Evolutionary conservation across 2,113 vertebrate genomes (phyloP).

Genomic region (Arenaria interpres): DNA sequence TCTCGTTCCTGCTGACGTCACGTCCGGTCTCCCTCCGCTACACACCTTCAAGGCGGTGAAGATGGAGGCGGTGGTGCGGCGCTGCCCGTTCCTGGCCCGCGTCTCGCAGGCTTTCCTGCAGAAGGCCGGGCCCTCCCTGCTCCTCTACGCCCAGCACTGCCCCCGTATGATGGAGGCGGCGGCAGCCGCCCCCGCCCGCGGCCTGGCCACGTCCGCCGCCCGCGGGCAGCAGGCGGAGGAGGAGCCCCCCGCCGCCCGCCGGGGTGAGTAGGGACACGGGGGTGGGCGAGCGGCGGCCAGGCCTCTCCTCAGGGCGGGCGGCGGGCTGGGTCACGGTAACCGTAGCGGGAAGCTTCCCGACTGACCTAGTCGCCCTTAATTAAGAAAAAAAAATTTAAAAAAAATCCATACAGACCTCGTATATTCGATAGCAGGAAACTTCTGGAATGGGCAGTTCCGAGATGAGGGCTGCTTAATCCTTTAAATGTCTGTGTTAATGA

Average conservation of each 20-base stretch:
- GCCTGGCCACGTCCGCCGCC: slow-evolving; percentile 81
- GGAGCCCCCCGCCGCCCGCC: slow-evolving; percentile 59
- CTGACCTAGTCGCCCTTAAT: rapidly evolving
- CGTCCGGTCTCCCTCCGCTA: neutral
- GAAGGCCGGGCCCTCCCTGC: slow-evolving; percentile 88
- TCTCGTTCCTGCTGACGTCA: neutral
- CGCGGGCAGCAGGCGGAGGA: slow-evolving; percentile 79
- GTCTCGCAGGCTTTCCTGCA: slow-evolving; percentile 92
- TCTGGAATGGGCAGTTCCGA: neutral
- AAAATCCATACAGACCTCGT: rapidly evolving
- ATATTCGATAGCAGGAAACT: neutral
- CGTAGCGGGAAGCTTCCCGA: neutral
- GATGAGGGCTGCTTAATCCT: neutral
- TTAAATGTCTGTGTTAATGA: neutral
- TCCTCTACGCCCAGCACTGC: slow-evolving; percentile 89
- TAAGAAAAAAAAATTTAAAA: too few relatives aligned
- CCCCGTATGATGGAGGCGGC: slow-evolving; percentile 93
- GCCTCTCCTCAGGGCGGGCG: neutral
- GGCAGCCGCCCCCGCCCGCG: slow-evolving; percentile 68
- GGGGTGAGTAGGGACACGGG: slow-evolving; percentile 71
- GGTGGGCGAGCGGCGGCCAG: neutral
- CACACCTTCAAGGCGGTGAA: neutral
- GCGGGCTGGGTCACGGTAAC: neutral
- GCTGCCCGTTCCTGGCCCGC: slow-evolving; percentile 92
- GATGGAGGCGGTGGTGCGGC: slow-evolving; percentile 91